phyloP scores from a whole-genome alignment of 2,113 vertebrate genomes.

The Empidonax traillii region DNA sequence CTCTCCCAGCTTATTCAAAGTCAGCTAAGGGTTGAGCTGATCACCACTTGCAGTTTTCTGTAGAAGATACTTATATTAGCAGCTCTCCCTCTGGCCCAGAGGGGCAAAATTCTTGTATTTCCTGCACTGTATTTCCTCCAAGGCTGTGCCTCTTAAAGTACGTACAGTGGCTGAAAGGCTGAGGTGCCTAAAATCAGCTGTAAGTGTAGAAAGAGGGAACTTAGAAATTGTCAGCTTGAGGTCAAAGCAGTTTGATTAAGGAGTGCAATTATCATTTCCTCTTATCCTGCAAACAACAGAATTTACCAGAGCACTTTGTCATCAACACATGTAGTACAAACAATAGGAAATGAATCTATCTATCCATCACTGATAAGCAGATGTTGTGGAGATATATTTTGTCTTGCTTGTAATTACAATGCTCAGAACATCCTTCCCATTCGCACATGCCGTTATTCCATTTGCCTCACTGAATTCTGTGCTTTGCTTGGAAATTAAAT shows the following conservation, averaged over 20 bases:
- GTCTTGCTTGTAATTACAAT: conserved; percentile 5
- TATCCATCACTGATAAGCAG: conserved; percentile 31
- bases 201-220: background rate
- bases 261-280: conserved; percentile 22
- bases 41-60: background rate
- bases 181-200: background rate
- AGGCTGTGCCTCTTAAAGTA: background rate
- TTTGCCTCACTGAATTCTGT: conserved; percentile 30
- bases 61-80: background rate
- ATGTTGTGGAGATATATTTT: background rate
- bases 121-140: background rate
- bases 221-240: conserved; percentile 23
- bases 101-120: rapidly evolving
- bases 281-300: background rate
- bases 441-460: conserved; percentile 12
- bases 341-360: conserved; percentile 12
- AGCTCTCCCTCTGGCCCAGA: background rate
- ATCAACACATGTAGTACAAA: background rate
- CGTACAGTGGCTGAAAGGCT: background rate
- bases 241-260: conserved; percentile 51
- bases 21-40: background rate
- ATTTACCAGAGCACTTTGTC: background rate
- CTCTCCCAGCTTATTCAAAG: background rate
- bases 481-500: conserved; percentile 62
- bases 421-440: background rate